Evolutionary conservation across 2,113 vertebrate genomes (phyloP), one percentile per base, ranked within the genome.

Genomic region (Chamaea fasciata): DNA sequence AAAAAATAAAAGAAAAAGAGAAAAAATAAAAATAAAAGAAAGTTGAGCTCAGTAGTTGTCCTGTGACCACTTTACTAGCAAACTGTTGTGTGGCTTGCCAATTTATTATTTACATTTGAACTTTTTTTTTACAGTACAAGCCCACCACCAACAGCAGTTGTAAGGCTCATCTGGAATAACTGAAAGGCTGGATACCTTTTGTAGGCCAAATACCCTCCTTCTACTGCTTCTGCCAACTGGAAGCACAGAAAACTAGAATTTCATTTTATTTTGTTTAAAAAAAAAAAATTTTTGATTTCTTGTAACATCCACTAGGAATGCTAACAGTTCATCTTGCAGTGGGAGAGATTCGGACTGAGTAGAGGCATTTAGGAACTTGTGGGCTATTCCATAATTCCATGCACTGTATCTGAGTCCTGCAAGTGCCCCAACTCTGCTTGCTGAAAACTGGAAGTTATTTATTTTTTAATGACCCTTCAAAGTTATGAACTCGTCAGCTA

Each of bases 61-160:
- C 94, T 95, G 94, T 96, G 94, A 96, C 95, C 94, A 96, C 94
- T 96, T 95, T 55, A 97, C 83, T 97, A 95, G 95, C 96, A 95
- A 94, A 96, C 94, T 93, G 96, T 96, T 96, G 95, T 95, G 92
- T 96, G 92, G 96, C 93, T 95, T 97, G 95, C 97, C 97, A 97
- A 97, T 97, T 94, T 97, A 95, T 95, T 97, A 95, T 97, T 97
- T 97, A 96, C 97, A 97, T 97, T 89, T 97, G 95, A 97, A 94
- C 96, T 97, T 95, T 97, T 97, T 93, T 90, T 82, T 97, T 97
- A 82, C 98, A 99, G 99, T 99, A 98, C 99, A 99, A 98, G 97
- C 98, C 98, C 99, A 99, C 98, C 99, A 99, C 98, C 99, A 99
- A 98, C 99, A 99, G 98, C 99, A 99, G 98, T 98, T 99, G 98